Percentiles rank a stretch among this genome's conserved stretches.
Conservation (phyloP, 2,888 invertebrate species). For the Hirtodrosophila confusa region DNA sequence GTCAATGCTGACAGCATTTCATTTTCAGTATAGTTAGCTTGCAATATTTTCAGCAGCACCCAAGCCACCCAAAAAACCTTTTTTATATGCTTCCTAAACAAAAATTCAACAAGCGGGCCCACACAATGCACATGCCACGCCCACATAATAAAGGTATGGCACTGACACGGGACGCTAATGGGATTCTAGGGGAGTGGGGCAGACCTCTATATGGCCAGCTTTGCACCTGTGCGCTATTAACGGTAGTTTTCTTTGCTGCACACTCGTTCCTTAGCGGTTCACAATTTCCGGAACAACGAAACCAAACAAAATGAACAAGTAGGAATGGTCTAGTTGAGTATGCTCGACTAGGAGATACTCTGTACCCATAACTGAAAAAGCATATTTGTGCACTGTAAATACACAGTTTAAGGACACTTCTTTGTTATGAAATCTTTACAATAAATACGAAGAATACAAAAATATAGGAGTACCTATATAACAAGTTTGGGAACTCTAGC, state of each 20-base stretch:
- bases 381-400: too few species aligned
- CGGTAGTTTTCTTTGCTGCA: conserved; percentile 9
- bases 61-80: neutral
- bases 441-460: too few species aligned
- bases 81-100: conserved; percentile 6
- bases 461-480: too few species aligned
- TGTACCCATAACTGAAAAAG: too few species aligned
- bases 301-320: neutral
- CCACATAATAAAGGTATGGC: conserved; percentile 7
- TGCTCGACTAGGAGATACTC: too few species aligned
- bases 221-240: conserved; percentile 31
- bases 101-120: conserved; percentile 12
- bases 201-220: too few species aligned
- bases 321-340: too few species aligned
- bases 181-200: neutral
- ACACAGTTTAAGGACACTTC: too few species aligned
- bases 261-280: conserved; percentile 6
- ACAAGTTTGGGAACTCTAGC: too few species aligned
- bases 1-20: conserved; percentile 64
- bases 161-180: neutral
- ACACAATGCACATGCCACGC: conserved; percentile 14
- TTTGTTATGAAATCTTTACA: too few species aligned
- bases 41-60: conserved; percentile 11
- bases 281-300: conserved; percentile 35
- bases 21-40: conserved; percentile 25